Base-by-base conservation (phyloP, 2,797 vertebrate species). In the Darevskia mixta region DNA sequence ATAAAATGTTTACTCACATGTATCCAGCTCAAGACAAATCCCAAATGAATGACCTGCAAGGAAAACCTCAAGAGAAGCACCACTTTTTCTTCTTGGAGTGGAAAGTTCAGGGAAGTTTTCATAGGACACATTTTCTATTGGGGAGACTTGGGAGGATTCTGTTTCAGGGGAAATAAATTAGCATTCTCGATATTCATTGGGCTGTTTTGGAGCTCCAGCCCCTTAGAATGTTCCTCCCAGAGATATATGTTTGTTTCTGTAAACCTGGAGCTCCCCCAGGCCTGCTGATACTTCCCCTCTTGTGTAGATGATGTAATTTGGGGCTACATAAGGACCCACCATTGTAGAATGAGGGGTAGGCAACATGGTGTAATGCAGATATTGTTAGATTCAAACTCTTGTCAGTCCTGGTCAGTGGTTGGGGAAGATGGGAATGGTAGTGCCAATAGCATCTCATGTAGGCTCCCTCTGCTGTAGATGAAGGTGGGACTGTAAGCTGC, bases 1-100 rank as follows among this genome's bases (percentile, higher is more conserved):
- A n/a, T n/a, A n/a, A n/a, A n/a, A n/a, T n/a, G n/a, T n/a, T n/a
- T n/a, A n/a, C n/a, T n/a, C n/a, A n/a, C n/a, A n/a, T n/a, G n/a
- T n/a, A n/a, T n/a, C n/a, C n/a, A n/a, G n/a, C n/a, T n/a, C n/a
- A n/a, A n/a, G n/a, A n/a, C n/a, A n/a, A n/a, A n/a, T n/a, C n/a
- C n/a, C n/a, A n/a, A n/a, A n/a, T n/a, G 35, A 35, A 35, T 38
- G 32, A 66, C 75, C 88, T 91, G 86, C 49, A 58, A 78, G 55
- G 3, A 64, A 29, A 64, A 32, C 32, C 35, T 87, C 18, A 41
- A n/a, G 8, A 55, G 77, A 80, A 38, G 2, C 0, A 3, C 6
- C 23, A 25, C 32, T 32, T 35, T 72, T 11, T 41, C 43, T 49
- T 79, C 32, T 38, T 18, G 3, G 1, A 55, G 10, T 20, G 5